Percentiles rank a stretch among this genome's conserved stretches.
These are phyloP conservation scores for Coracopsis vasa DNA, from an alignment of 2,113 vertebrate genomes.

Conservation along the genomic window DNA sequence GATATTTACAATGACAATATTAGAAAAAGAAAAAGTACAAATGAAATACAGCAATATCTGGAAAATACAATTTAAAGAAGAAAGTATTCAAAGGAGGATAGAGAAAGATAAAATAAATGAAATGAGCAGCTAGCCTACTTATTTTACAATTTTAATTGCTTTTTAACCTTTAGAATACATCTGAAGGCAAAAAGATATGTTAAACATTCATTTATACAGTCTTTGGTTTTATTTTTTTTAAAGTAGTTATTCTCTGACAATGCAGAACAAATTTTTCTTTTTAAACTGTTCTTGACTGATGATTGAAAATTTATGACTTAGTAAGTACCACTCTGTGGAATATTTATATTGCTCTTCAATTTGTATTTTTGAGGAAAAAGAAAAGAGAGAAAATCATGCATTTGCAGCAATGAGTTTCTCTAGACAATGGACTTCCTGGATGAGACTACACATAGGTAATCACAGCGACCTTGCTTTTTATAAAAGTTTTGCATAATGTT, in stretches of 20 bases:
- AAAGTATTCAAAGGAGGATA: background rate
- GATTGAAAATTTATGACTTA: conserved; percentile 10
- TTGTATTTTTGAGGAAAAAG: background rate
- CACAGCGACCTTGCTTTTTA: conserved; percentile 1
- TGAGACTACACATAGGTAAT: background rate
- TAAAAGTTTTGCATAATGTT: background rate
- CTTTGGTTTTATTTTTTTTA: background rate
- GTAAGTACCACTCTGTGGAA: background rate
- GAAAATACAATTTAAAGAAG: background rate
- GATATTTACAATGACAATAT: background rate
- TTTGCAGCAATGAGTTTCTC: background rate
- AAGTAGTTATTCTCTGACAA: background rate
- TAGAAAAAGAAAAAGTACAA: background rate
- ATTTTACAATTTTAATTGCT: conserved; percentile 34
- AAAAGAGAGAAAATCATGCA: background rate
- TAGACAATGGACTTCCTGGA: background rate
- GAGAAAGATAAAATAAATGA: background rate
- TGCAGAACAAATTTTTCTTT: background rate
- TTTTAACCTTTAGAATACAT: conserved; percentile 28
- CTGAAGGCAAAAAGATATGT: background rate
- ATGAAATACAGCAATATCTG: background rate
- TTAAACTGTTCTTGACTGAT: background rate
- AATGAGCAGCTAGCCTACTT: background rate
- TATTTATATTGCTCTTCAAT: background rate
- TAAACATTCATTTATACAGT: background rate